phyloP scores from a whole-genome alignment of 2,113 vertebrate species.

The Motacilla alba region DNA sequence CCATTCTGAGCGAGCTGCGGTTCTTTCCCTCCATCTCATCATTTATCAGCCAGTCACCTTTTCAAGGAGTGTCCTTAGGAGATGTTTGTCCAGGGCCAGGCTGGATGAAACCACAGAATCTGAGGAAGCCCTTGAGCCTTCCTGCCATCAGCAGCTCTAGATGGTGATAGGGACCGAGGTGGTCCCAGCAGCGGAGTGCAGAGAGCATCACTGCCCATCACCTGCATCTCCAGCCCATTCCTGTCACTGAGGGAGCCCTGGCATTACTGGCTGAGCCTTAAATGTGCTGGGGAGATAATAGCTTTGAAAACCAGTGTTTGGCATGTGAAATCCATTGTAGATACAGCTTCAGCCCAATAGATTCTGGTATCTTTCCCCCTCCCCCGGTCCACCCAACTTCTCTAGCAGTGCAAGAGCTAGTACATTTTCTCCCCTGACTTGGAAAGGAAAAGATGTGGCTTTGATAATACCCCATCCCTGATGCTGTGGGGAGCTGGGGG shows the following conservation, averaged over 20 bases:
- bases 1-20: neutral
- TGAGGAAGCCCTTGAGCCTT: neutral
- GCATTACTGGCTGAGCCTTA: neutral
- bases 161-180: neutral
- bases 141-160: accelerated
- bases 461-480: neutral
- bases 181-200: neutral
- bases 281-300: neutral
- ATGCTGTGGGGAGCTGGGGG: accelerated
- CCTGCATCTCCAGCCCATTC: neutral
- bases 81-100: neutral
- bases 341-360: neutral
- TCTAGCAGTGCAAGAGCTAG: neutral
- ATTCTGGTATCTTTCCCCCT: neutral
- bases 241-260: neutral
- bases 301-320: neutral
- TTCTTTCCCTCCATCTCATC: neutral
- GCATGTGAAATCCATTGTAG: neutral
- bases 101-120: neutral
- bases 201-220: neutral
- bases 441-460: neutral
- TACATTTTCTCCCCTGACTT: neutral
- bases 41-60: neutral
- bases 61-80: neutral
- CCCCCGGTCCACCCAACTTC: neutral